These are phyloP conservation scores for Megalops atlanticus DNA, from an alignment of 2,113 vertebrate species.

Conservation along the genomic window DNA sequence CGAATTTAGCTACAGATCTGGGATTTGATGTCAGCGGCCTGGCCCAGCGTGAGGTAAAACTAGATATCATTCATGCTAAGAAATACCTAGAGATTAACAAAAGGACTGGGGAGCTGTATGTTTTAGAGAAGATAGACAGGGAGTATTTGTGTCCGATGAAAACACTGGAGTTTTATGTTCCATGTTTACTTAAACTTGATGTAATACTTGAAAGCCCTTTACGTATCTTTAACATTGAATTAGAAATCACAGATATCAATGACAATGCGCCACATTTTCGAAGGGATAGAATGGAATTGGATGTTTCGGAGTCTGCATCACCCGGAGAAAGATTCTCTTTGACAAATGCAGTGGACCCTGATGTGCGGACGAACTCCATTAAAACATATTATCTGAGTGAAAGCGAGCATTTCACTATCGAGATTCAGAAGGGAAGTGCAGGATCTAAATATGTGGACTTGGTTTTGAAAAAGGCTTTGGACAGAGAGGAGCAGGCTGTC, in stretches of 20 bases:
- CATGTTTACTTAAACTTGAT: slow-evolving; percentile 33
- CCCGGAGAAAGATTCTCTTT: slow-evolving; percentile 6
- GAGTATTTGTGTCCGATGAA: slow-evolving; percentile 38
- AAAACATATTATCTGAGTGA: slow-evolving; percentile 12
- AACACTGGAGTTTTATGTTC: no score
- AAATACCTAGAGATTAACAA: slow-evolving; percentile 38
- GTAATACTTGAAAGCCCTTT: slow-evolving; percentile 42
- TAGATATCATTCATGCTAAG: slow-evolving; percentile 31
- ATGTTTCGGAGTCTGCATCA: slow-evolving; percentile 19
- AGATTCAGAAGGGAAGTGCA: slow-evolving; percentile 29
- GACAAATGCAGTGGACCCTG: neutral
- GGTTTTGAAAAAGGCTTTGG: slow-evolving; percentile 51
- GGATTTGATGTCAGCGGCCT: slow-evolving; percentile 31
- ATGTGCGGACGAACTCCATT: slow-evolving; percentile 11
- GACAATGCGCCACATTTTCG: slow-evolving; percentile 34
- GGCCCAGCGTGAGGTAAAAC: slow-evolving; percentile 26
- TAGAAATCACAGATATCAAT: slow-evolving; percentile 45
- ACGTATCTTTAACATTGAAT: slow-evolving; percentile 26
- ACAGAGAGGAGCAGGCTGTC: slow-evolving; percentile 46
- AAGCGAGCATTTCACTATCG: slow-evolving; percentile 16
- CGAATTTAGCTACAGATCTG: slow-evolving; percentile 39
- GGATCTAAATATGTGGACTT: slow-evolving; percentile 47
- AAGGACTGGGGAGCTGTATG: slow-evolving; percentile 36
- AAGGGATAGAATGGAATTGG: slow-evolving; percentile 10
- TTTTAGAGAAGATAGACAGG: slow-evolving; percentile 40